Evolutionary conservation across 2,797 vertebrate species (phyloP), one percentile per base, ranked within the genome.

Genomic region (Poeciliopsis presidionis): DNA sequence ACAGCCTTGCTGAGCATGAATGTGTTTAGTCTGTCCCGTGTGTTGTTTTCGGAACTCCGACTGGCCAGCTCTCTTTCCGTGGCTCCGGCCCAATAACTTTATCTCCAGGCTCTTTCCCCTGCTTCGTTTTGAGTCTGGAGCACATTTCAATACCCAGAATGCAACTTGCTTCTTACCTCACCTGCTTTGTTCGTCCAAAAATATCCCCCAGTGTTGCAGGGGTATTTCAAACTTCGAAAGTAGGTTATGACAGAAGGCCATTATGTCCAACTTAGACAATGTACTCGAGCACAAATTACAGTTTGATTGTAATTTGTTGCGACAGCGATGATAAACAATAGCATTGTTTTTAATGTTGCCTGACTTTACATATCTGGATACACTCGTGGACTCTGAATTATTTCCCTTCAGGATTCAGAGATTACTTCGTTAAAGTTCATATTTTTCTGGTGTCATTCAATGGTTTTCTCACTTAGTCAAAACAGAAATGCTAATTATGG

Each of bases 1-100:
- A 28, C 39, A 4, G 12, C 14, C 89, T 91, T 93, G 88, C 88
- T 85, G 85, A 87, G 85, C 81, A 88, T 86, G 75, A 73, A 77
- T 53, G 59, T 89, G 84, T 91, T 90, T 89, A 83, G 86, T 91
- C 89, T 91, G 81, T 82, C 77, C 83, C 77, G 8, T 13, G 78
- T 77, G 81, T 87, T 76, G 85, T 74, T 89, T 86, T 77, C 71
- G 82, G 75, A 59, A 57, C 33, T 78, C 69, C 13, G 9, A 83
- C 78, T 59, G 46, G 75, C 75, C 43, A 76, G 67, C 83, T 46
- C 0, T 7, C 72, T 87, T 53, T 33, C 77, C 74, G 39, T 76
- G 61, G 73, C 53, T 79, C 76, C 61, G 41, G 36, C 74, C 63
- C 20, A 14, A 65, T 84, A 77, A 45, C 80, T 87, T 87, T 86